Evolutionary conservation across 53 echinoderm and acorn worm genomes (phyloP), one percentile per base, ranked within the genome.

Genomic region (Antedon mediterranea): DNA sequence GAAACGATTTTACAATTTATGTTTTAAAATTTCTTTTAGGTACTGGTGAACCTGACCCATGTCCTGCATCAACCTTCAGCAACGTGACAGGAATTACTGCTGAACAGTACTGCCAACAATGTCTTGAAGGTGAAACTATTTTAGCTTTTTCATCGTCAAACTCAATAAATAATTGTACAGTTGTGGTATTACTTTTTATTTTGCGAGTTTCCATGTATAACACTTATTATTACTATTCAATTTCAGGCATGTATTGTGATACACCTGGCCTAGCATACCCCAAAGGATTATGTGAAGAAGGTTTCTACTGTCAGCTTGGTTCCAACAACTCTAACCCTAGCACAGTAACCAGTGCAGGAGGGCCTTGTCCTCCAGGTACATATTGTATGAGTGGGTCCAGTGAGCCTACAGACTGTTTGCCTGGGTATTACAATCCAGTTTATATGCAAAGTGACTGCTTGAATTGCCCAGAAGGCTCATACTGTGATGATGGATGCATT

Each of bases 321-420:
- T 95, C 95, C 29, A 95, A 95, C 88, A 89, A 87, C 74, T 95
- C 95, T 76, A 87, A 89, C 76, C 95, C 91, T 0, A 87, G 91
- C 81, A 28, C 71, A 20, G 72, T 87, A 28, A 81, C 91, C 20
- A 29, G 85, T 0, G 81, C 86, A 0, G 95, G 95, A 26, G 95
- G 95, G 0, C 95, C 95, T 2, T 95, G 95, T 72, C 95, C 95
- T 0, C 41, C 91, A 30, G 95, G 95, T 11, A 87, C 95, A 0
- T 95, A 72, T 88, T 95, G 95, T 32, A 74, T 87, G 31, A 85
- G 43, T 29, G 95, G 95, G 0, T 92, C 84, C 84, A 95, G 92
- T 37, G 87, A 87, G 73, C 89, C 87, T 73, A 85, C 87, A 20
- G 81, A 83, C 29, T 95, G 95, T 32, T 32, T 84, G 0, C 89